Evolutionary conservation across 2,797 vertebrate genomes (phyloP), one percentile per base, ranked within the genome.

Genomic region (Amblyraja radiata): DNA sequence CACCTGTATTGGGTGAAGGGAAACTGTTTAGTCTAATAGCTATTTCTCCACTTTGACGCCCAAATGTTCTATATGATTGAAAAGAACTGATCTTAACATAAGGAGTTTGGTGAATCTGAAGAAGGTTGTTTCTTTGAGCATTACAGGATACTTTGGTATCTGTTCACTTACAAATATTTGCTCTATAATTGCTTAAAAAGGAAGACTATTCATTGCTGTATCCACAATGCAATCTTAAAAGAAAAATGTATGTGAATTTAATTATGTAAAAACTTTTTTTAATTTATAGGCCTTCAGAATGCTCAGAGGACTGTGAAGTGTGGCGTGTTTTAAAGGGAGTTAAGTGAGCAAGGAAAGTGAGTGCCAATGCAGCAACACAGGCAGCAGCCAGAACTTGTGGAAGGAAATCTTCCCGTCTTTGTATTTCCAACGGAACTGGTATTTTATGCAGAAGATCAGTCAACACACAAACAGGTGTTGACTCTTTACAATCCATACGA

Each of bases 401-500:
- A 99, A 97, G 98, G 98, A 97, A 99, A 96, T 97, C 98, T 99
- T 99, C 99, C 99, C 63, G 98, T 99, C 95, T 99, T 99, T 94
- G 98, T 99, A 96, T 99, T 99, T 96, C 99, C 99, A 96, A 99
- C 98, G 54, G 99, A 99, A 96, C 97, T 99, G 94, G 95, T 99
- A 96, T 99, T 99, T 97, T 99, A 99, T 94, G 99, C 98, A 93
- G 98, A 99, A 96, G 98, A 99, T 96, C 99, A 99, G 97, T 97
- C 97, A 54, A 98, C 98, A 94, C 98, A 99, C 96, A 99, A 99
- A 96, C 98, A 98, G 96, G 99, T 99, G 97, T 97, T 99, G 97
- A 99, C 99, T 93, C 97, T 99, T 94, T 99, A 99, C 97, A 99
- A 99, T 95, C 99, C 99, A 93, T 99, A 99, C 97, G 98, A 99